These are phyloP conservation scores for Nothobranchius furzeri DNA, from an alignment of 2,113 vertebrate genomes.

Conservation along the genomic window DNA sequence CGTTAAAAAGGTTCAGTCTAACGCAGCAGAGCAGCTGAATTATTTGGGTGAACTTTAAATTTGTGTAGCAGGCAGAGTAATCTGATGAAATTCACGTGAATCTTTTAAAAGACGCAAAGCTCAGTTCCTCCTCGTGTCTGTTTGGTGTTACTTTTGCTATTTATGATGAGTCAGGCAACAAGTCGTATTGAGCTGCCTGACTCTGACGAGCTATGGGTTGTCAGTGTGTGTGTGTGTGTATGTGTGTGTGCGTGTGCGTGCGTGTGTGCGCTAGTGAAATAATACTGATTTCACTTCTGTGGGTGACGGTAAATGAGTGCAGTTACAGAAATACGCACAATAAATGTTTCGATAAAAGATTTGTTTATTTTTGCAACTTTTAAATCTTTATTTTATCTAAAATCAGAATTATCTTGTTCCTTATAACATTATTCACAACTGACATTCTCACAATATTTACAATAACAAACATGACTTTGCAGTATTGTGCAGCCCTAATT, in stretches of 20 bases:
- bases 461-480: no score
- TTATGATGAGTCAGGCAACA: conserved; percentile 73
- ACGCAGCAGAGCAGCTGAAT: neutral
- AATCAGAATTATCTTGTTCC: neutral
- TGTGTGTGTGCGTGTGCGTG: neutral
- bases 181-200: conserved; percentile 68
- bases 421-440: no score
- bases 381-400: neutral
- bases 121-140: conserved; percentile 14
- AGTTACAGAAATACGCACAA: conserved; percentile 41
- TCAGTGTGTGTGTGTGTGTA: conserved; percentile 3
- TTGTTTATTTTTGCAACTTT: neutral
- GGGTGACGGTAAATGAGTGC: conserved; percentile 1
- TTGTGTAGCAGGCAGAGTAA: no score
- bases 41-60: no score
- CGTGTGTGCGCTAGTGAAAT: neutral
- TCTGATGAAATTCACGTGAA: no score
- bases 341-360: conserved; percentile 1
- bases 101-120: neutral
- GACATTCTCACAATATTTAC: no score
- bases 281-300: neutral
- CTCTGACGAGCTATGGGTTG: conserved; percentile 61
- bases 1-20: no score
- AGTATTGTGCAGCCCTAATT: no score
- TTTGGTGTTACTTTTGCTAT: conserved; percentile 38